These are phyloP conservation scores for Psilanteris sp. DNA, from an alignment of 1,140 invertebrate species.

Conservation along the genomic window DNA sequence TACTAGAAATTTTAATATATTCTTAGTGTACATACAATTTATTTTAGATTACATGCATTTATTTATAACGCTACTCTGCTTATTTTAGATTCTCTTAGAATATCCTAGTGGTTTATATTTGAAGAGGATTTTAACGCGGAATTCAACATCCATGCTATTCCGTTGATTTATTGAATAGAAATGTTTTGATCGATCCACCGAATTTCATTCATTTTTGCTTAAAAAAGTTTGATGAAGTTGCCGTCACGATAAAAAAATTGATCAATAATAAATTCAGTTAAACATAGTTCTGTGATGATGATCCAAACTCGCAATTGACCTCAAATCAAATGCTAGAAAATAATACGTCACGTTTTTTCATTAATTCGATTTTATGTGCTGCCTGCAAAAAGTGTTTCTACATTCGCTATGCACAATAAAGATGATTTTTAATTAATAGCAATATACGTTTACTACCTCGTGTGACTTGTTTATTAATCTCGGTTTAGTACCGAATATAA, in stretches of 20 bases:
- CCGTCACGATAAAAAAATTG: too few relatives aligned
- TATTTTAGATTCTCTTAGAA: constrained; percentile 39
- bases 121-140: constrained; percentile 36
- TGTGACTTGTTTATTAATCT: too few relatives aligned
- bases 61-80: constrained; percentile 30
- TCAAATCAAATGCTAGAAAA: not conserved
- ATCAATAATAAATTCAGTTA: too few relatives aligned
- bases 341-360: not conserved
- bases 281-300: not conserved
- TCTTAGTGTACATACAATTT: constrained; percentile 32
- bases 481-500: too few relatives aligned
- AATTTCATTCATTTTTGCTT: constrained; percentile 10
- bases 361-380: too few relatives aligned
- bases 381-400: not conserved
- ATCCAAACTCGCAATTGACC: not conserved
- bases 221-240: too few relatives aligned
- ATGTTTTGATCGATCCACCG: not conserved
- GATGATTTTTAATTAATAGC: too few relatives aligned
- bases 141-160: constrained; percentile 6
- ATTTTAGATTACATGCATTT: constrained; percentile 48
- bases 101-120: constrained; percentile 31
- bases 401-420: not conserved
- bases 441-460: too few relatives aligned
- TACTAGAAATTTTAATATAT: constrained; percentile 17
- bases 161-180: constrained; percentile 26